Percentiles rank a stretch among this genome's conserved stretches.
These are phyloP conservation scores for Euglossa dilemma DNA, from an alignment of 1,140 invertebrate genomes.

Conservation along the genomic window DNA sequence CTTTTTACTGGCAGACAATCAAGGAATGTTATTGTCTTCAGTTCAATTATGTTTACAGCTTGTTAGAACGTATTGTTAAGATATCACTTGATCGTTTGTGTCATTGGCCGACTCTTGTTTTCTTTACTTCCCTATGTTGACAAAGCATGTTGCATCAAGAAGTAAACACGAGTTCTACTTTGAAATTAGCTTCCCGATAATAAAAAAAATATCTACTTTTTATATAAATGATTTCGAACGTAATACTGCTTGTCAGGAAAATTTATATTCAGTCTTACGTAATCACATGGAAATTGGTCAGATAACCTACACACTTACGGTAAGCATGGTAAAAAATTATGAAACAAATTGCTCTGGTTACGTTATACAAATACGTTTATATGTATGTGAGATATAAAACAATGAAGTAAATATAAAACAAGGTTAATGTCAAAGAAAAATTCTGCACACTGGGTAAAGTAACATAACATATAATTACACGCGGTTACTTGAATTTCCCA, in stretches of 20 bases:
- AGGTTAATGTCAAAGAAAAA: background rate
- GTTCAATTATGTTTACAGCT: background rate
- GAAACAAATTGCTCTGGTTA: background rate
- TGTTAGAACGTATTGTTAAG: background rate
- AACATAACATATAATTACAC: background rate
- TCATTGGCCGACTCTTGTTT: background rate
- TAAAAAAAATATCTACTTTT: background rate
- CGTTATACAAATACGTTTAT: background rate
- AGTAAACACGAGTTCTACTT: background rate
- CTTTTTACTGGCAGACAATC: background rate
- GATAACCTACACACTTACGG: background rate
- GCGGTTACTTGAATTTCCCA: background rate
- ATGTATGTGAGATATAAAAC: background rate
- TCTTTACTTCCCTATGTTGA: background rate
- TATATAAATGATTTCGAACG: background rate
- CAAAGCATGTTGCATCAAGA: background rate
- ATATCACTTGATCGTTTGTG: background rate
- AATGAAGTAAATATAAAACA: background rate
- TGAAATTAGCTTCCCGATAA: background rate
- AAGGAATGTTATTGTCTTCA: background rate
- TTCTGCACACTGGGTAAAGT: background rate
- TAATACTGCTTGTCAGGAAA: too few species aligned
- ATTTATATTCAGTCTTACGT: background rate
- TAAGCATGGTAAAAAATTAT: background rate
- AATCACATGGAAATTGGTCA: background rate